A percentile compares a stretch with the other conserved stretches of the same genome.
Evolutionary conservation across 2,888 invertebrate genomes (phyloP).

Genomic region (Osedax fenrisi): DNA sequence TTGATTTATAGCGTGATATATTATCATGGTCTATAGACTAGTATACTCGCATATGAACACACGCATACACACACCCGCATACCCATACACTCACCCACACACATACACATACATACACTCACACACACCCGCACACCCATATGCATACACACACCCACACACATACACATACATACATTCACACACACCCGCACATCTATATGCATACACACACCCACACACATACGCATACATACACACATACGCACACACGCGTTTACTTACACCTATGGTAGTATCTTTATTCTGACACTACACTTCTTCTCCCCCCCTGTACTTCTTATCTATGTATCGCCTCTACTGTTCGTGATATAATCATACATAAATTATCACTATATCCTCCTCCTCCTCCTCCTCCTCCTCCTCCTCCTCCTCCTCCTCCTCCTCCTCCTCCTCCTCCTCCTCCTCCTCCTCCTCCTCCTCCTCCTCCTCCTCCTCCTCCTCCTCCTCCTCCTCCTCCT

Average conservation of each 20-base stretch:
- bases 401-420: constrained; percentile 2
- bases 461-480: not conserved
- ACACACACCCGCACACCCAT: not conserved
- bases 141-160: not conserved
- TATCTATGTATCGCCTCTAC: too few relatives aligned
- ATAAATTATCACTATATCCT: too few relatives aligned
- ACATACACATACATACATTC: not conserved
- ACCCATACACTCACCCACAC: not conserved
- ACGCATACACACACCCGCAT: too few relatives aligned
- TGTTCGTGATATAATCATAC: too few relatives aligned
- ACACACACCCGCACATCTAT: constrained; percentile 14
- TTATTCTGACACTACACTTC: too few relatives aligned
- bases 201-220: not conserved
- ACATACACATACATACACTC: not conserved
- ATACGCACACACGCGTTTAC: not conserved
- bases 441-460: not conserved
- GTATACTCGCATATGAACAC: not conserved
- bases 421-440: not conserved
- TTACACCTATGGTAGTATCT: too few relatives aligned
- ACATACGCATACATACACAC: not conserved
- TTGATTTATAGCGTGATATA: too few relatives aligned
- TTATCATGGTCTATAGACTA: too few relatives aligned
- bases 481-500: not conserved
- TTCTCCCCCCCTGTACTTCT: too few relatives aligned
- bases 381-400: not conserved